Evolutionary conservation across 2,797 vertebrate species (phyloP).

Genomic region (Syngnathus rostellatus): DNA sequence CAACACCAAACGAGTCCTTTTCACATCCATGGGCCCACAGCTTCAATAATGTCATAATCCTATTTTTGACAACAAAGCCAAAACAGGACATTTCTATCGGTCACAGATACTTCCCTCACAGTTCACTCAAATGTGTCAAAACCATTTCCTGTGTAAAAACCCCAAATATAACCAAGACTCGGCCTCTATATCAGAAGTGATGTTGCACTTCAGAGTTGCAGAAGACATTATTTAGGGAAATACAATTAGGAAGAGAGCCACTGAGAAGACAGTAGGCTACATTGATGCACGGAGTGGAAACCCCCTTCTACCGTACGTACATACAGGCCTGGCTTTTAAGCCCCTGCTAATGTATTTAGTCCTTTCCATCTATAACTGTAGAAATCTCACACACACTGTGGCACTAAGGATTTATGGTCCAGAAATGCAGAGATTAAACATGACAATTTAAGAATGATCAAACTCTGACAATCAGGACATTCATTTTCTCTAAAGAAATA

Average conservation of each 20-base stretch:
- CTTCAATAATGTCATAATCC: conserved; percentile 13
- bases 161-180: neutral
- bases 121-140: neutral
- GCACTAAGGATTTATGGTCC: neutral
- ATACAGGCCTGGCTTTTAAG: conserved; percentile 25
- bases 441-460: conserved; percentile 15
- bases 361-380: conserved; percentile 12
- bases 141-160: neutral
- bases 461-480: conserved; percentile 22
- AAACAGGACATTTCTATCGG: conserved; percentile 1
- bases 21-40: conserved; percentile 16
- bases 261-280: conserved; percentile 37
- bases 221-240: conserved; percentile 35
- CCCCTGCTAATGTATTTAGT: conserved; percentile 26
- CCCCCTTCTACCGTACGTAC: conserved; percentile 5
- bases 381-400: conserved; percentile 13
- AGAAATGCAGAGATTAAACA: conserved; percentile 9
- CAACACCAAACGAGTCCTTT: neutral
- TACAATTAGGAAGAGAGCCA: conserved; percentile 27
- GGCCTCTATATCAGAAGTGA: neutral
- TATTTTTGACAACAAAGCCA: conserved; percentile 18
- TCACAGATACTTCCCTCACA: conserved; percentile 11
- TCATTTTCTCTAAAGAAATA: conserved; percentile 45
- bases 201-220: conserved; percentile 12
- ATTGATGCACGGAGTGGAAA: conserved; percentile 54